phyloP scores from a whole-genome alignment of 2,113 vertebrate species.

The Epinephelus lanceolatus region DNA sequence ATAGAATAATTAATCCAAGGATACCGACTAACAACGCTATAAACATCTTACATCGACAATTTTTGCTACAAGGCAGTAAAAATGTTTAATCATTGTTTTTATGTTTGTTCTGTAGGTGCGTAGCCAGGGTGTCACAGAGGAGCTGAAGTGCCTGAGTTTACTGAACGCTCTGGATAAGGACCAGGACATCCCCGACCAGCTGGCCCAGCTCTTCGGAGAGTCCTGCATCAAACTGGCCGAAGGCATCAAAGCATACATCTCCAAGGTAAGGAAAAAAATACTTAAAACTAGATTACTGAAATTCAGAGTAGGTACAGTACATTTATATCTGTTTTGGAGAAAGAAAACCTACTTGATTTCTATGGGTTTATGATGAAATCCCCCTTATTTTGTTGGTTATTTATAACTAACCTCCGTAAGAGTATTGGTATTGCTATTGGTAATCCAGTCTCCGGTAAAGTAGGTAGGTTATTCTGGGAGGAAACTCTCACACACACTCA shows the following conservation, averaged over 20 bases:
- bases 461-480: too few species aligned
- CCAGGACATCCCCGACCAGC: conserved; percentile 84
- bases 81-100: neutral
- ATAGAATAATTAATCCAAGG: too few species aligned
- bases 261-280: conserved; percentile 81
- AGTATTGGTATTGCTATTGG: neutral
- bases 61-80: neutral
- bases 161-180: conserved; percentile 86
- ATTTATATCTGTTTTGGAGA: neutral
- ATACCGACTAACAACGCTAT: neutral
- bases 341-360: neutral
- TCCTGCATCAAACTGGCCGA: conserved; percentile 89
- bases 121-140: conserved; percentile 85
- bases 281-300: neutral
- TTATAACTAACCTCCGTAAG: too few species aligned
- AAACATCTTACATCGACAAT: neutral
- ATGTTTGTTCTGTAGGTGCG: conserved; percentile 78
- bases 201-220: conserved; percentile 87
- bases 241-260: conserved; percentile 89
- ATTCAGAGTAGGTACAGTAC: neutral
- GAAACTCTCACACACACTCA: too few species aligned
- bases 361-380: neutral
- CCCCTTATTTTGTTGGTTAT: neutral
- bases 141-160: conserved; percentile 88
- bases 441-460: neutral